Evolutionary conservation across 2,888 invertebrate genomes (phyloP).

Genomic region (Ophion ventricosus): DNA sequence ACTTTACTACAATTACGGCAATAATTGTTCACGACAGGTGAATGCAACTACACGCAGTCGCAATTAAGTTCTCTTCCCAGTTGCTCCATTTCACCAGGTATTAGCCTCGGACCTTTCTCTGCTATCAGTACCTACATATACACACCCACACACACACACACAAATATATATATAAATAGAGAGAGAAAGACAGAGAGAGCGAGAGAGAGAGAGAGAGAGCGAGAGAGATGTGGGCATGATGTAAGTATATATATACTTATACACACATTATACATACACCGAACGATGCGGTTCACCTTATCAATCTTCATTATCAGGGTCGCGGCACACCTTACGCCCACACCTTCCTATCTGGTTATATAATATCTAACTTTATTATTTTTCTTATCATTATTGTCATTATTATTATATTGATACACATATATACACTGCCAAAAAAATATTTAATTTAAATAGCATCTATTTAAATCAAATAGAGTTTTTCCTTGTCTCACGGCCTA

Average conservation of each 20-base stretch:
- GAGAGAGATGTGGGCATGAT: too few relatives aligned
- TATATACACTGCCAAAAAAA: too few relatives aligned
- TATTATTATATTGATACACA: background rate
- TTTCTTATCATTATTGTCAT: background rate
- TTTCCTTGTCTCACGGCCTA: too few relatives aligned
- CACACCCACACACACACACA: background rate
- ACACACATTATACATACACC: background rate
- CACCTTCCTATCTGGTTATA: constrained; percentile 1
- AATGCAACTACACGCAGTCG: constrained; percentile 35
- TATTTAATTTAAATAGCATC: too few relatives aligned
- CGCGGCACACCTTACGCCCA: constrained; percentile 16
- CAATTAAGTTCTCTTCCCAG: constrained; percentile 38
- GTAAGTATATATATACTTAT: too few relatives aligned
- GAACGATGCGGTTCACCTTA: constrained; percentile 15
- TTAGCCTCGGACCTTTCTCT: background rate
- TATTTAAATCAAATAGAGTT: too few relatives aligned
- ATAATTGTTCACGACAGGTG: constrained; percentile 36
- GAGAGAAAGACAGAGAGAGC: too few relatives aligned
- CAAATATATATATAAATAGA: too few relatives aligned
- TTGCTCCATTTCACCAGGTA: constrained; percentile 6
- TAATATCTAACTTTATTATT: background rate
- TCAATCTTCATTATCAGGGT: constrained; percentile 42
- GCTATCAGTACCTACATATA: constrained; percentile 21
- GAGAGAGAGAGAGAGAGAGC: too few relatives aligned
- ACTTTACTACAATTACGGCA: constrained; percentile 9